Conservation (phyloP, 23 tunicate genomes). For the Oikopleura albicans region DNA sequence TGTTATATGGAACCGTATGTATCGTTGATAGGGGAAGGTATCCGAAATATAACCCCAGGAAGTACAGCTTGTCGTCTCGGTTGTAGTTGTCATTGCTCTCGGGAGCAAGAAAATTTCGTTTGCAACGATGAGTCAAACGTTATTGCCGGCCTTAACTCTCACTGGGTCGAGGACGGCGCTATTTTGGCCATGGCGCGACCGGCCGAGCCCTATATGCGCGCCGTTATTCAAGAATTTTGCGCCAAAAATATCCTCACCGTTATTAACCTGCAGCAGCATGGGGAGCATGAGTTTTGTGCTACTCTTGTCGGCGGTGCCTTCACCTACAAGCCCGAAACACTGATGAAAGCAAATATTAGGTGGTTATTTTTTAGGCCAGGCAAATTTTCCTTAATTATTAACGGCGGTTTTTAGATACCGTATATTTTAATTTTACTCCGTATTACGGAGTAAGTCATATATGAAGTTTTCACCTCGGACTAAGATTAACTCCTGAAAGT, state of each 20-base stretch:
- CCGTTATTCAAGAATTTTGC: not conserved
- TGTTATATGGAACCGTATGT: not conserved
- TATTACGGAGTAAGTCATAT: too few species aligned
- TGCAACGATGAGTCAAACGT: not conserved
- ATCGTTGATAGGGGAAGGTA: not conserved
- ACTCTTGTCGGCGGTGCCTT: slow-evolving; percentile 56
- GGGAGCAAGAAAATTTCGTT: not conserved
- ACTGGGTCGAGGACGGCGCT: not conserved
- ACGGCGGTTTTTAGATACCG: too few species aligned
- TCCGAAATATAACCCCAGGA: not conserved
- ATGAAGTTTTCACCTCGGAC: too few species aligned
- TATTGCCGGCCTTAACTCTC: not conserved
- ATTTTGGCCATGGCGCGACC: not conserved
- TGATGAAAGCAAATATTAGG: not conserved
- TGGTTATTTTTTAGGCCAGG: too few species aligned
- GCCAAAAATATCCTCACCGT: slow-evolving; percentile 62
- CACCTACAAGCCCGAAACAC: not conserved
- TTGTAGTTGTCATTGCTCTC: not conserved
- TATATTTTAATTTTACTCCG: too few species aligned
- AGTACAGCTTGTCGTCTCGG: not conserved
- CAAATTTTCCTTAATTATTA: too few species aligned
- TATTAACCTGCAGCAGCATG: slow-evolving; percentile 75
- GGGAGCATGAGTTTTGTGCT: slow-evolving; percentile 95
- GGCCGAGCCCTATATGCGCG: not conserved
- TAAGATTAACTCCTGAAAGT: too few species aligned